Percentiles rank a stretch among this genome's conserved stretches.
Evolutionary conservation across 2,888 invertebrate genomes (phyloP).

Genomic region (Callosobruchus maculatus): DNA sequence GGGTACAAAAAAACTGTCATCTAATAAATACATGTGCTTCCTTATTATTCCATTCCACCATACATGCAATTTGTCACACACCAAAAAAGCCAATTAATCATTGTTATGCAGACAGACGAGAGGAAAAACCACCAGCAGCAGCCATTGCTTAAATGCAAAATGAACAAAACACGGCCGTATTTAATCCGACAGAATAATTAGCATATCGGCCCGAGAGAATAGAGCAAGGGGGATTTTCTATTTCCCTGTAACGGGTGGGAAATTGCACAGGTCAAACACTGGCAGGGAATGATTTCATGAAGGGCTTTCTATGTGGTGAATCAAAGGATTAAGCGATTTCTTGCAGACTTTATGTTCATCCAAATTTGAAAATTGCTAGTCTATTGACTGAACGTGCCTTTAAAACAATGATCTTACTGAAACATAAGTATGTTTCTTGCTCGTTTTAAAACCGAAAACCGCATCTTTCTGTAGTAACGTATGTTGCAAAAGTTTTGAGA

Average conservation of each 20-base stretch:
- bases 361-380: too few relatives aligned
- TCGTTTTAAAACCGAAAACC: too few relatives aligned
- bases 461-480: too few relatives aligned
- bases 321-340: too few relatives aligned
- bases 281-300: neutral
- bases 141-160: neutral
- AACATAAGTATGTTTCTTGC: too few relatives aligned
- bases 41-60: neutral
- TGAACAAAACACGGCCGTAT: neutral
- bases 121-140: neutral
- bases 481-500: too few relatives aligned
- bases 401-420: too few relatives aligned
- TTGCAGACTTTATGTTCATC: too few relatives aligned
- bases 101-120: neutral
- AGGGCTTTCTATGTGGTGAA: neutral
- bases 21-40: neutral
- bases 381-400: too few relatives aligned
- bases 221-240: neutral
- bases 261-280: neutral
- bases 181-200: neutral
- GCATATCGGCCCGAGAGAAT: neutral
- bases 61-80: neutral
- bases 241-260: neutral
- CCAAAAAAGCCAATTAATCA: neutral
- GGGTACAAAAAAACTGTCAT: neutral